These are phyloP conservation scores for Tenthredo notha DNA, from an alignment of 2,888 invertebrate species.

Conservation along the genomic window DNA sequence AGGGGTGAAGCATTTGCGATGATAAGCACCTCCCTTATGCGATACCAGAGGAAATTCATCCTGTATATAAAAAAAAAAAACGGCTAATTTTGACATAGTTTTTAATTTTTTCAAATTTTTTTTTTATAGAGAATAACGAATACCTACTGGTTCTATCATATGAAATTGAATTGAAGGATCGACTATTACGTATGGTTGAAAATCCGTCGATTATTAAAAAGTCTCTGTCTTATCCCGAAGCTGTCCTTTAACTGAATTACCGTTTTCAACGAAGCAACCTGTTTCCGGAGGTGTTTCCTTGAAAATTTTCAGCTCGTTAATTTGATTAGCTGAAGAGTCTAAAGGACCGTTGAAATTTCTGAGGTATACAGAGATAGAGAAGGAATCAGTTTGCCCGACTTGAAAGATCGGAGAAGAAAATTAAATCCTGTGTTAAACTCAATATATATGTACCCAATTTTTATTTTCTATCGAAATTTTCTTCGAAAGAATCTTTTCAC, in stretches of 20 bases:
- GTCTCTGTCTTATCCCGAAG: background rate
- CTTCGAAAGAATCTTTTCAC: background rate
- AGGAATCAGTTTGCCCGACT: background rate
- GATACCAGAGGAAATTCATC: too few species aligned
- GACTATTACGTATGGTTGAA: background rate
- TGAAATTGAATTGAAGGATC: background rate
- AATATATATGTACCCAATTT: background rate
- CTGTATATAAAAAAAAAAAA: too few species aligned
- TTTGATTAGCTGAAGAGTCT: conserved; percentile 12
- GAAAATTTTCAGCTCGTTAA: background rate
- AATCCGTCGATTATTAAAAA: background rate
- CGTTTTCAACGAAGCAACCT: conserved; percentile 21
- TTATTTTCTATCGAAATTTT: background rate
- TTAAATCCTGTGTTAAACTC: background rate
- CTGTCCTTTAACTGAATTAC: background rate
- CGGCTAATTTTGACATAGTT: too few species aligned
- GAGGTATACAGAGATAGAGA: background rate
- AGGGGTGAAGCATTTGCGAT: too few species aligned
- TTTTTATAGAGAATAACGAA: background rate
- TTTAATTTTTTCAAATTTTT: too few species aligned
- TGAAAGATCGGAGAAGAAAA: background rate
- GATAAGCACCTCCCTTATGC: too few species aligned
- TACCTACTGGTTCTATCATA: background rate
- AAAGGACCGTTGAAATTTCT: background rate
- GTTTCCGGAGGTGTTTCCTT: background rate